Base-by-base conservation (phyloP, 2,888 invertebrate species). In the Drosophila fungiperda region DNA sequence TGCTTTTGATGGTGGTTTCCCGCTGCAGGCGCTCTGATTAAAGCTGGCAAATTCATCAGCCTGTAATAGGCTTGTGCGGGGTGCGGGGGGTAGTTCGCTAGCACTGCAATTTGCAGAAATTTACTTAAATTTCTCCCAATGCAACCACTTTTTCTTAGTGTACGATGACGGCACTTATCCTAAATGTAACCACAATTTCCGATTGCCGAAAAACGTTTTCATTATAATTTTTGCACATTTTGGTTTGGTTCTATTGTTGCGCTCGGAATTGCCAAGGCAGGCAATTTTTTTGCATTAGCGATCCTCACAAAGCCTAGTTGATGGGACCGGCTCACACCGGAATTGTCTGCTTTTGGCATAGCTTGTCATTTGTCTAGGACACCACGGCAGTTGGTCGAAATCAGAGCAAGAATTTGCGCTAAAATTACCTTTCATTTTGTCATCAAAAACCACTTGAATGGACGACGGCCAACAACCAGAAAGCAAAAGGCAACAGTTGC, bases 391-490 rank as follows among this genome's bases (percentile, higher is more conserved):
- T 61, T 55, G 29, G 72, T 63, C 64, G 70, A 80, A 83, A 85
- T 78, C 86, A 73, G 68, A 62, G 69, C 76, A 55, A 73, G 75
- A 75, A 85, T 87, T 91, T 85, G 75, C 87, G 83, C 89, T 83
- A 83, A 91, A 92, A 92, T 92, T 92, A 92, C 92, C 92, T 91
- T 92, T 92, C 91, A 91, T 92, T 92, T 91, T 91, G 80, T 87
- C 88, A 91, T 90, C 91, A 92, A 92, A 90, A 89, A 92, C 90
- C 92, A 92, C 92, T 92, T 92, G 92, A 92, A 91, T 87, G 78
- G 78, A 55, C 29, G 70, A 61, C 63, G 53, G 26, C 32, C 48
- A 55, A 38, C 26, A 26, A 29, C 55, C 12, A 38, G 29, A 55
- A 38, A 55, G 55, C 55, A 55, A 55, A 38, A 58, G 76, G 76